phyloP scores from a whole-genome alignment of 2,888 invertebrate species.

The Meganola albula region DNA sequence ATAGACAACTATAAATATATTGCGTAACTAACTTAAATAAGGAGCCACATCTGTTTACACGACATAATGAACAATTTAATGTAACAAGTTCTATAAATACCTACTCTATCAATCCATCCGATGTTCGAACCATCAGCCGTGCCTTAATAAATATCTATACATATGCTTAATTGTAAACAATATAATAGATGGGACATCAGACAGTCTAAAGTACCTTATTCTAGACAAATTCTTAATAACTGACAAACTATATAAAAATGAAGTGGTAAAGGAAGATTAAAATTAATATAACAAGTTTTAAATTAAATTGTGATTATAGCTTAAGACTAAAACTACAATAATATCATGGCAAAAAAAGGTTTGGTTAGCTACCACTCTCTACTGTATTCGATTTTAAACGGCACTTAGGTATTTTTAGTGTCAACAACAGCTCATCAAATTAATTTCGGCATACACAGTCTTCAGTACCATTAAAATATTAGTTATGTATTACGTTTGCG shows the following conservation, averaged over 20 bases:
- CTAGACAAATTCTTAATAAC: conserved; percentile 23
- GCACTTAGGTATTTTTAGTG: too few relatives aligned
- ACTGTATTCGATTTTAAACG: too few relatives aligned
- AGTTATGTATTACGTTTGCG: too few relatives aligned
- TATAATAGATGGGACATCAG: conserved; percentile 33
- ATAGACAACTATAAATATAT: conserved; percentile 60
- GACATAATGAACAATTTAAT: conserved; percentile 48
- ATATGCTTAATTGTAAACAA: conserved; percentile 46
- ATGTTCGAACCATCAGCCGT: conserved; percentile 52
- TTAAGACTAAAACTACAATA: conserved; percentile 41
- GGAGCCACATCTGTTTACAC: conserved; percentile 51
- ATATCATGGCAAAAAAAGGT: conserved; percentile 50
- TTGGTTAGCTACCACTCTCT: conserved; percentile 30
- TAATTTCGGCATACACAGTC: too few relatives aligned
- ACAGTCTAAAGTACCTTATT: conserved; percentile 24
- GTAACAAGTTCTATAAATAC: conserved; percentile 49
- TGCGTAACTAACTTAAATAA: conserved; percentile 60
- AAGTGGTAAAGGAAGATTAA: conserved; percentile 31
- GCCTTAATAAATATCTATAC: conserved; percentile 69
- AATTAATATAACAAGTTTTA: conserved; percentile 40
- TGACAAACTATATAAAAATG: conserved; percentile 26
- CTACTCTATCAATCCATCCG: conserved; percentile 39
- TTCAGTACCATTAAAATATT: too few relatives aligned
- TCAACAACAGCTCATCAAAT: too few relatives aligned
- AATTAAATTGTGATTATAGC: too few relatives aligned